Base-by-base conservation (phyloP, 2,797 vertebrate species). In the Eulemur mongoz region DNA sequence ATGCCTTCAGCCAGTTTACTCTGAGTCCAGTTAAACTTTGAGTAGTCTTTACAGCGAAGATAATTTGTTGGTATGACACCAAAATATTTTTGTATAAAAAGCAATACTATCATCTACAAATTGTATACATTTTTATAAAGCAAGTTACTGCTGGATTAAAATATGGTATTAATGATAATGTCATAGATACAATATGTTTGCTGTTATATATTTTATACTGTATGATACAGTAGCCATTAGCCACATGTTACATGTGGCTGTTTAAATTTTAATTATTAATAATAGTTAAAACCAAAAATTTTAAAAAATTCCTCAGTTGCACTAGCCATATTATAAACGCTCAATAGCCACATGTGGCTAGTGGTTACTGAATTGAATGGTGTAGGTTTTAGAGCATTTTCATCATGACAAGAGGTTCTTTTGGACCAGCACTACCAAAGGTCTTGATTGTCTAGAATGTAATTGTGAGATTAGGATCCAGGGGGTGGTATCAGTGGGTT, bases 101-200 rank as follows among this genome's bases (percentile, higher is more conserved):
- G 27, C 23, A 65, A 75, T 84, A 50, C 61, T 70, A 18, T 40
- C 30, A 20, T 27, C 40, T 84, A 69, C 25, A 80, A 83, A 45
- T 79, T 63, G 3, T 8, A 30, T 50, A 48, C 11, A 22, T 79
- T 73, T 94, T 89, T 96, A 78, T 96, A 96, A 95, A 96, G 22
- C 13, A 88, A 72, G 11, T 59, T 93, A 91, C 40, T 96, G 0
- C 50, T 95, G n/a, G 18, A 57, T 89, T 92, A 92, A 73, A 80
- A 52, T 92, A 69, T 40, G 25, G 14, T 88, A 61, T 88, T 73
- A 88, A 50, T 70, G 70, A 88, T 82, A 83, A 50, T 84, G 25
- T 89, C 48, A 85, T 57, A 89, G 87, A 76, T 94, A 63, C 52
- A 67, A 43, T 45, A 23, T 80, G 43, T 40, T 94, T 95, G 85